Percentiles rank a stretch among this genome's conserved stretches.
Evolutionary conservation across 1,140 invertebrate genomes (phyloP).

Genomic region (Potamilus streckersoni): DNA sequence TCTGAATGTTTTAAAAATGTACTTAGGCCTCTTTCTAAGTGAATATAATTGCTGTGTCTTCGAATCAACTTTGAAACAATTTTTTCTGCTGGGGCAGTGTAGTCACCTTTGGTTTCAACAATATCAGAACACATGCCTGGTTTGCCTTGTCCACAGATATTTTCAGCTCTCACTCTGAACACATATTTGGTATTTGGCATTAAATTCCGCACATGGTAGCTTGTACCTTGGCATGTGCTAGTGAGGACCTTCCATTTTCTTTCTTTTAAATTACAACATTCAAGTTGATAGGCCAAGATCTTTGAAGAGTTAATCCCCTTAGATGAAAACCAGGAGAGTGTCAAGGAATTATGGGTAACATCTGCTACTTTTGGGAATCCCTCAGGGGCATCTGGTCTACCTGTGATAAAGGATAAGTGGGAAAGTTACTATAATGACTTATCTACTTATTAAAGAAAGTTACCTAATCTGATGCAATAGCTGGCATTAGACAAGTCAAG

Average conservation of each 20-base stretch:
- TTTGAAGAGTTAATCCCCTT: slow-evolving; percentile 27
- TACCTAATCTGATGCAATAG: background rate
- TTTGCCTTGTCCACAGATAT: slow-evolving; percentile 94
- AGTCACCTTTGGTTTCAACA: slow-evolving; percentile 35
- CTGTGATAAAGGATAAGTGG: slow-evolving; percentile 45
- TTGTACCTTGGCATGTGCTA: slow-evolving; percentile 91
- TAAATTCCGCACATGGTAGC: slow-evolving; percentile 89
- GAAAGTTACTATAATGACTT: too few species aligned
- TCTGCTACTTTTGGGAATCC: slow-evolving; percentile 40
- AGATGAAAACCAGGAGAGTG: slow-evolving; percentile 51
- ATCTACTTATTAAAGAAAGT: background rate
- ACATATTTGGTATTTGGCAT: slow-evolving; percentile 91
- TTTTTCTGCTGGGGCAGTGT: slow-evolving; percentile 30
- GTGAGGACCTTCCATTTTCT: slow-evolving; percentile 87
- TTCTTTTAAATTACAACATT: slow-evolving; percentile 38
- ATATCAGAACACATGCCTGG: slow-evolving; percentile 72
- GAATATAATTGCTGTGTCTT: slow-evolving; percentile 52
- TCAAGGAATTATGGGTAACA: slow-evolving; percentile 53
- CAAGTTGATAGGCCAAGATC: slow-evolving; percentile 59
- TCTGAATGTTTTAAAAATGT: slow-evolving; percentile 43
- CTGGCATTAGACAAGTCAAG: background rate
- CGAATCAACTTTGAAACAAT: slow-evolving; percentile 30
- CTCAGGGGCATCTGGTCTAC: slow-evolving; percentile 52
- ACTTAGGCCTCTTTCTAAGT: slow-evolving; percentile 49
- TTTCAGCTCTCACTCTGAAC: slow-evolving; percentile 97